Base-by-base conservation (phyloP, 1,140 invertebrate species). In the Drosophila equinoxialis region DNA sequence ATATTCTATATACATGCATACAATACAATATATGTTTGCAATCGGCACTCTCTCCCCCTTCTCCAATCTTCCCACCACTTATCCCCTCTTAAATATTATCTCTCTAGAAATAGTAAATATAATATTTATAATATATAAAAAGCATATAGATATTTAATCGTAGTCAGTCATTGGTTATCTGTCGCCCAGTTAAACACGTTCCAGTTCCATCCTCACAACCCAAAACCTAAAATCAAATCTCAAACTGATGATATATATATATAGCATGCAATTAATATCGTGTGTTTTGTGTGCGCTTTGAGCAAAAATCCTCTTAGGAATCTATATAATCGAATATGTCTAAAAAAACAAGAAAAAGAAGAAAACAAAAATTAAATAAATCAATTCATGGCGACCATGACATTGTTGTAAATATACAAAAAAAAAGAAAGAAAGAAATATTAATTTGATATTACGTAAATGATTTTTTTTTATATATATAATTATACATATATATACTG, bases 101-200 rank as follows among this genome's bases (percentile, higher is more conserved):
- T 55, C 30, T 10, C 41, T 48, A 48, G 45, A 17, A 20, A 20
- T 48, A 17, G 6, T 48, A 48, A 48, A 7, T 17, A 20, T 48
- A 48, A 23, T 23, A 51, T 58, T 68, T 63, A 73, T 58, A 72
- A 59, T 65, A 74, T 55, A 74, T 30, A 30, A 68, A 39, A 39
- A 35, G 13, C 37, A 67, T 10, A 17, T 23, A 51, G 17, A 62
- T 68, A 74, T 61, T 45, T 54, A 77, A 30, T 45, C 58, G 11
- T 58, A 59, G 54, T 30, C 3, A 63, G 70, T 67, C 70, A 67
- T 67, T 74, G 76, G 61, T 76, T 68, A 68, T 54, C 48, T 60
- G 41, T 67, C 30, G 55, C 79, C 81, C 77, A 83, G 80, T 81
- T 81, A 54, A 76, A 74, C 72, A 74, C 65, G 76, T 83, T 79